Evolutionary conservation across 35 echinoderm and acorn worm genomes (phyloP).

Genomic region (Apostichopus parvimensis): DNA sequence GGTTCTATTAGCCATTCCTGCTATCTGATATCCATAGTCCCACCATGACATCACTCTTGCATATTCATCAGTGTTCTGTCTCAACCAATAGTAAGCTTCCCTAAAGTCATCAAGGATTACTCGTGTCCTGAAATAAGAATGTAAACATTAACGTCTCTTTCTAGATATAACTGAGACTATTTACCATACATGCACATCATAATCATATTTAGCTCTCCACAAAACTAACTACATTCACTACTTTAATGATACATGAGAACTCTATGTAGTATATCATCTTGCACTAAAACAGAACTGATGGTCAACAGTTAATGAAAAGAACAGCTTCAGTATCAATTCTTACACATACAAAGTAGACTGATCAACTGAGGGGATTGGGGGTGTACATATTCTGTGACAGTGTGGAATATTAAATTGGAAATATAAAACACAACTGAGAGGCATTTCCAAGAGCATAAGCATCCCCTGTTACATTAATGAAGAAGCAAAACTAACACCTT

Average conservation of each 20-base stretch:
- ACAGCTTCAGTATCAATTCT: no score
- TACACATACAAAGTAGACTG: no score
- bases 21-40: conserved; percentile 99
- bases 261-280: conserved; percentile 61
- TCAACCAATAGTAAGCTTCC: conserved; percentile 95
- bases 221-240: not conserved
- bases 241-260: not conserved
- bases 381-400: no score
- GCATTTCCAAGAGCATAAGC: no score
- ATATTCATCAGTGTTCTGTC: conserved; percentile 91
- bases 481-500: no score
- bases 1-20: conserved; percentile 96
- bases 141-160: no score
- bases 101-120: conserved; percentile 94
- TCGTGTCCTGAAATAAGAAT: conserved; percentile 59
- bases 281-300: no score
- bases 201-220: not conserved
- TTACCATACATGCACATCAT: not conserved
- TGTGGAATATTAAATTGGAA: no score
- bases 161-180: not conserved
- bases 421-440: no score
- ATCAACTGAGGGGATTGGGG: no score
- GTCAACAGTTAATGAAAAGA: no score
- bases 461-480: no score
- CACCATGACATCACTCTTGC: conserved; percentile 99